These are phyloP conservation scores for Jacana jacana DNA, from an alignment of 2,113 vertebrate species.

Conservation along the genomic window DNA sequence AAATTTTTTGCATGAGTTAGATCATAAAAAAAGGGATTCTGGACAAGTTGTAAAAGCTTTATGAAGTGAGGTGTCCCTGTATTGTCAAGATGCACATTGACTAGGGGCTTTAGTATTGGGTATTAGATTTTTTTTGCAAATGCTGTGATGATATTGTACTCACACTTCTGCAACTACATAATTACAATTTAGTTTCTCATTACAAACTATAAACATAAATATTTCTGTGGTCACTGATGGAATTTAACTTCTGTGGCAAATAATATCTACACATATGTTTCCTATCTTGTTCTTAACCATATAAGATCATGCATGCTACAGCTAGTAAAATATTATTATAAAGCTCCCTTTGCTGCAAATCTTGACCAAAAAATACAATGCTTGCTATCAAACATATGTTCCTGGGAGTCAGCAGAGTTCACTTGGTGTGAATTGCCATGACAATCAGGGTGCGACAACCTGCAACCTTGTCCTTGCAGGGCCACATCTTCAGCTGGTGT, in stretches of 20 bases:
- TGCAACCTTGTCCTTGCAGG: rapidly evolving
- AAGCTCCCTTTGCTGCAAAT: constrained; percentile 25
- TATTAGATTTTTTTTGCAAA: background rate
- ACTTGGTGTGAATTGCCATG: rapidly evolving
- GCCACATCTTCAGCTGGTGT: background rate
- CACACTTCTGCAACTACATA: constrained; percentile 7
- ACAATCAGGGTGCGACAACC: rapidly evolving
- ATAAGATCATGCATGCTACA: constrained; percentile 33
- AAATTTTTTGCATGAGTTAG: constrained; percentile 29
- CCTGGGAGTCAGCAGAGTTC: background rate
- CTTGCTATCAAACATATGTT: background rate
- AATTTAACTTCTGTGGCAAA: constrained; percentile 46
- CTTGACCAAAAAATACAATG: background rate
- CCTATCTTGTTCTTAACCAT: constrained; percentile 1
- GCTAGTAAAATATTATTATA: constrained; percentile 50
- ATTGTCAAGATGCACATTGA: background rate
- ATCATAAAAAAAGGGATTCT: background rate
- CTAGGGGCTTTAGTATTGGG: background rate
- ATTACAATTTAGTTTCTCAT: constrained; percentile 57
- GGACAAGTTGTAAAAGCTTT: constrained; percentile 15
- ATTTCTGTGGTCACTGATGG: constrained; percentile 42
- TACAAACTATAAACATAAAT: constrained; percentile 12
- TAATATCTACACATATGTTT: constrained; percentile 42
- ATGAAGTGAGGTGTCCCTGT: constrained; percentile 37
- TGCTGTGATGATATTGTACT: background rate